A percentile compares a stretch with the other conserved stretches of the same genome.
phyloP scores from a whole-genome alignment of 2,888 invertebrate species.

The Morpho deidamia region DNA sequence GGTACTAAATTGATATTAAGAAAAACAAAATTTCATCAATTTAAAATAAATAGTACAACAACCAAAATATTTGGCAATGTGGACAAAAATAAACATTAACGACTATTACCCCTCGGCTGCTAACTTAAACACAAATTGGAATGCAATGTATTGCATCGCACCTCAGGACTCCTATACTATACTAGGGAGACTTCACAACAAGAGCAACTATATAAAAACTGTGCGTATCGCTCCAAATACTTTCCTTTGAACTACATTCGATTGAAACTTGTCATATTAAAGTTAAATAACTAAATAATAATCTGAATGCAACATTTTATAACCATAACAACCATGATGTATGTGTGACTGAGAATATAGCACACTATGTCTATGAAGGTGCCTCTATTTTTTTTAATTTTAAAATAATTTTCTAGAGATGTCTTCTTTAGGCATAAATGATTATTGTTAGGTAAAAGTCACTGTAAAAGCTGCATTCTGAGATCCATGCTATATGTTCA shows the following conservation, averaged over 20 bases:
- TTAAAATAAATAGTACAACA: constrained; percentile 74
- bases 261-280: constrained; percentile 65
- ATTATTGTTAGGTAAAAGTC: constrained; percentile 47
- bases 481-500: constrained; percentile 76
- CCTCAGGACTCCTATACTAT: constrained; percentile 54
- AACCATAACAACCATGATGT: constrained; percentile 72
- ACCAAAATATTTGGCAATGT: constrained; percentile 76
- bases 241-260: constrained; percentile 69
- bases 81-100: constrained; percentile 68
- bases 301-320: constrained; percentile 72
- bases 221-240: constrained; percentile 73
- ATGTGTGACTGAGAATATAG: constrained; percentile 68
- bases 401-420: constrained; percentile 30
- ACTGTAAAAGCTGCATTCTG: constrained; percentile 70
- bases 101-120: constrained; percentile 63
- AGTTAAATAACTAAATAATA: constrained; percentile 62
- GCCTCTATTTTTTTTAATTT: constrained; percentile 28
- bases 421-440: constrained; percentile 41
- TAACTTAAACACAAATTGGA: constrained; percentile 73
- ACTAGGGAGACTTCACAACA: constrained; percentile 54
- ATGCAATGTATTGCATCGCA: constrained; percentile 77
- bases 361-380: constrained; percentile 53
- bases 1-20: constrained; percentile 71
- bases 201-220: constrained; percentile 55
- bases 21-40: constrained; percentile 37